phyloP scores from a whole-genome alignment of 2,888 invertebrate genomes.

The Amiota minor region DNA sequence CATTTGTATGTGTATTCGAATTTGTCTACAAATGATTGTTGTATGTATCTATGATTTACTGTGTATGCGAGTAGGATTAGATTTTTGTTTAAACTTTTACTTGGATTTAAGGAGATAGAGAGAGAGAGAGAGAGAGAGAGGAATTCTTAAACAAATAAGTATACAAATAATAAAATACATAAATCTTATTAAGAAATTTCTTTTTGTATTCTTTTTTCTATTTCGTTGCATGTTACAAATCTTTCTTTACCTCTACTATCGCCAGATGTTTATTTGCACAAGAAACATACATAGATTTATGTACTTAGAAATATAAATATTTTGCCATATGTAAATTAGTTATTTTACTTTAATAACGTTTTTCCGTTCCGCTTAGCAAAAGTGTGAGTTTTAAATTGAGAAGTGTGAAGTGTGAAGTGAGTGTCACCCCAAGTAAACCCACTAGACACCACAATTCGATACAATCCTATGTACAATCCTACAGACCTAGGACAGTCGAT shows the following conservation, averaged over 20 bases:
- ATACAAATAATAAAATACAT: too few species aligned
- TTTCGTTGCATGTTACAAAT: background rate
- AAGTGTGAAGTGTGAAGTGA: too few species aligned
- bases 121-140: too few species aligned
- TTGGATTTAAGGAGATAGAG: background rate
- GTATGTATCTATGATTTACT: background rate
- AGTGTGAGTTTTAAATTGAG: too few species aligned
- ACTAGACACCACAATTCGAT: too few species aligned
- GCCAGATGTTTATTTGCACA: constrained; percentile 8
- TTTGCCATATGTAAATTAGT: too few species aligned
- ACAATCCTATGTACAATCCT: too few species aligned
- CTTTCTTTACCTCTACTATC: background rate
- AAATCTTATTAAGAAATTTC: too few species aligned
- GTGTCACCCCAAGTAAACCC: too few species aligned
- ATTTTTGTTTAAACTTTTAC: constrained; percentile 3
- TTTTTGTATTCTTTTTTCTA: background rate
- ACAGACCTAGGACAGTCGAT: too few species aligned
- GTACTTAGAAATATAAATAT: background rate
- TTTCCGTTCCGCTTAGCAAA: too few species aligned
- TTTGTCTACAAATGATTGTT: background rate
- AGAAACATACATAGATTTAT: background rate
- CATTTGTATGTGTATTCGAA: background rate
- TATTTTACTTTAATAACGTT: too few species aligned
- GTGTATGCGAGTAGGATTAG: background rate
- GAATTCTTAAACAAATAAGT: background rate